These are phyloP conservation scores for Andricus grossulariae DNA, from an alignment of 1,140 invertebrate genomes.

Conservation along the genomic window DNA sequence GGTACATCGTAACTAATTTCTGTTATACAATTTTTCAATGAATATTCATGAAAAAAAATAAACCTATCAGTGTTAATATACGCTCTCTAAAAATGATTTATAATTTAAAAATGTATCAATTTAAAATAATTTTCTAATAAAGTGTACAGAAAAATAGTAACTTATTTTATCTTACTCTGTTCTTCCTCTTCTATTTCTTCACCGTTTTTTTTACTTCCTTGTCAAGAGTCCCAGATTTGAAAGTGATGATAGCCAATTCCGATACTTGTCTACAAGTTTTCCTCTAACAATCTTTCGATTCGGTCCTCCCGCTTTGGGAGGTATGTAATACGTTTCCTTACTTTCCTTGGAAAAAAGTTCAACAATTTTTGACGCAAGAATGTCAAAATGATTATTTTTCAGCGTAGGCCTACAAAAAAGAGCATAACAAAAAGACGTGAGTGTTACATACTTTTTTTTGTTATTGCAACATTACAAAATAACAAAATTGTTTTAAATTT, in stretches of 20 bases:
- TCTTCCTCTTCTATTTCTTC: neutral
- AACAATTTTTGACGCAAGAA: slow-evolving; percentile 26
- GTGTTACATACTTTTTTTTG: neutral
- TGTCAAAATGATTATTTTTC: slow-evolving; percentile 31
- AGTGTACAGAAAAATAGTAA: no score
- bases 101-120: no score
- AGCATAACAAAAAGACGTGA: neutral
- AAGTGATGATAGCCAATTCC: slow-evolving; percentile 26
- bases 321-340: slow-evolving; percentile 35
- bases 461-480: no score
- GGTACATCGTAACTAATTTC: no score
- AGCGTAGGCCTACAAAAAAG: neutral
- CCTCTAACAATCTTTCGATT: slow-evolving; percentile 34
- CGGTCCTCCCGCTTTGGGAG: slow-evolving; percentile 23
- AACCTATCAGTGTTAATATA: no score
- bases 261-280: slow-evolving; percentile 39
- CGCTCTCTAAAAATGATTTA: no score
- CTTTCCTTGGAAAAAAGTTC: no score
- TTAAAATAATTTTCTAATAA: no score
- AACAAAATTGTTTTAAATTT: no score
- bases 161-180: neutral
- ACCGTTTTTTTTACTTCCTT: neutral
- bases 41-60: no score
- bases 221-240: no score
- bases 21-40: no score